Conservation (phyloP, 1,140 invertebrate species). For the Nasonia giraulti region DNA sequence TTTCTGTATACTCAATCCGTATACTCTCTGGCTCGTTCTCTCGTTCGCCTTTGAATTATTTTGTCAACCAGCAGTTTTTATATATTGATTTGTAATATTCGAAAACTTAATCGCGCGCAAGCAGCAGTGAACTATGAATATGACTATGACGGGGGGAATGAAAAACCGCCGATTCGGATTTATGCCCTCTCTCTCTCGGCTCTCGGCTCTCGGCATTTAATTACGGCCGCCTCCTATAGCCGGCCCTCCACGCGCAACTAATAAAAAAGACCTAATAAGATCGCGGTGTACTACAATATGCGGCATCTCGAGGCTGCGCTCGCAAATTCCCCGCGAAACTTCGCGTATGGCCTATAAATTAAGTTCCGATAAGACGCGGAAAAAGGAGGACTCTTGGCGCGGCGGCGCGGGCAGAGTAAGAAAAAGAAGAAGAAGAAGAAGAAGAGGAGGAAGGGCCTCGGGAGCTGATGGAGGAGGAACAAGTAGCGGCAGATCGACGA, state of each 20-base stretch:
- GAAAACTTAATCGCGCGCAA: too few relatives aligned
- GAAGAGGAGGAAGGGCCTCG: not conserved
- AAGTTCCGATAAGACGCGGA: conserved; percentile 39
- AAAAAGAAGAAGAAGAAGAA: not conserved
- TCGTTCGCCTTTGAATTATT: too few relatives aligned
- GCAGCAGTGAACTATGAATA: too few relatives aligned
- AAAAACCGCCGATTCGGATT: too few relatives aligned
- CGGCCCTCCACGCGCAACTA: not conserved
- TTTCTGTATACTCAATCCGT: too few relatives aligned
- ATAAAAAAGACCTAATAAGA: not conserved
- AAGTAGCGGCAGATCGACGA: not conserved
- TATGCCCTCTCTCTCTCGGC: not conserved
- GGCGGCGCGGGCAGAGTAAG: not conserved
- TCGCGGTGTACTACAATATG: not conserved
- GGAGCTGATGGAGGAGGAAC: not conserved
- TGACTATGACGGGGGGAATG: too few relatives aligned
- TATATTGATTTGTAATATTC: too few relatives aligned
- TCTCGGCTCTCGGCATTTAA: not conserved
- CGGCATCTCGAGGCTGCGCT: not conserved
- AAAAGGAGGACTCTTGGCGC: not conserved
- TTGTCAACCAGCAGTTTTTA: too few relatives aligned
- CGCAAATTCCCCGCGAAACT: conserved; percentile 36
- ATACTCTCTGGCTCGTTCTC: too few relatives aligned
- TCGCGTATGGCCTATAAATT: conserved; percentile 36
- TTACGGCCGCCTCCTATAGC: not conserved